Percentiles rank a stretch among this genome's conserved stretches.
These are phyloP conservation scores for Ormyrus thymus DNA, from an alignment of 2,888 invertebrate genomes.

Conservation along the genomic window DNA sequence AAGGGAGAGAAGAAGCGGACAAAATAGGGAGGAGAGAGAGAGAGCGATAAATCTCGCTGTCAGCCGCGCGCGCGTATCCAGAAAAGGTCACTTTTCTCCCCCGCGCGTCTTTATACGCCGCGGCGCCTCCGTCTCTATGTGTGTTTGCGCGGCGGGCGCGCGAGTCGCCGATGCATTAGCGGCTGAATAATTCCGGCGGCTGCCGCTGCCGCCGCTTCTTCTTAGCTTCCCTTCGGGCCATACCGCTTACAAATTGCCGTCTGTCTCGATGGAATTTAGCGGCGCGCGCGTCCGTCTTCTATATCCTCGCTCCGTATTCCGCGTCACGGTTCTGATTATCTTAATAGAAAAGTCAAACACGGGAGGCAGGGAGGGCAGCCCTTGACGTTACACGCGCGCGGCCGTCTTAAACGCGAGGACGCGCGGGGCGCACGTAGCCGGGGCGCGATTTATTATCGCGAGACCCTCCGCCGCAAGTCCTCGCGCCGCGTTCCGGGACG, in stretches of 20 bases:
- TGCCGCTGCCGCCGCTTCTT: neutral
- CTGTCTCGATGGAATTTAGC: slow-evolving; percentile 14
- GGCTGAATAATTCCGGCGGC: slow-evolving; percentile 38
- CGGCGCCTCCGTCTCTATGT: neutral
- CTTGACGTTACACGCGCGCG: neutral
- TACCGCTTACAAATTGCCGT: slow-evolving; percentile 35
- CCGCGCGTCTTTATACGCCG: slow-evolving; percentile 12
- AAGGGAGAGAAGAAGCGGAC: neutral
- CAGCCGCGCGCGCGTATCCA: slow-evolving; percentile 22
- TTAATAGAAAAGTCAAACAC: slow-evolving; percentile 70
- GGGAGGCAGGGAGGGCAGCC: neutral
- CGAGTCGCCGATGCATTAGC: slow-evolving; percentile 37
- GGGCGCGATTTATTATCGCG: too few relatives aligned
- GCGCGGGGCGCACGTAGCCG: too few relatives aligned
- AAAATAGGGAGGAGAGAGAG: slow-evolving; percentile 23
- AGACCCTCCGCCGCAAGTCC: too few relatives aligned
- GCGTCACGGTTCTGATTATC: slow-evolving; percentile 71
- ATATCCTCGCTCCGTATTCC: slow-evolving; percentile 62
- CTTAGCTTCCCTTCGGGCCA: too few relatives aligned
- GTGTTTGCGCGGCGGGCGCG: neutral
- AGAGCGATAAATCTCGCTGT: slow-evolving; percentile 48
- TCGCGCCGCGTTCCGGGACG: too few relatives aligned
- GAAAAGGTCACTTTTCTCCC: slow-evolving; percentile 49
- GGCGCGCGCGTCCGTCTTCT: neutral
- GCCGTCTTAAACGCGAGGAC: too few relatives aligned